Evolutionary conservation across 2,797 vertebrate species (phyloP), one percentile per base, ranked within the genome.

Genomic region (Balearica regulorum): DNA sequence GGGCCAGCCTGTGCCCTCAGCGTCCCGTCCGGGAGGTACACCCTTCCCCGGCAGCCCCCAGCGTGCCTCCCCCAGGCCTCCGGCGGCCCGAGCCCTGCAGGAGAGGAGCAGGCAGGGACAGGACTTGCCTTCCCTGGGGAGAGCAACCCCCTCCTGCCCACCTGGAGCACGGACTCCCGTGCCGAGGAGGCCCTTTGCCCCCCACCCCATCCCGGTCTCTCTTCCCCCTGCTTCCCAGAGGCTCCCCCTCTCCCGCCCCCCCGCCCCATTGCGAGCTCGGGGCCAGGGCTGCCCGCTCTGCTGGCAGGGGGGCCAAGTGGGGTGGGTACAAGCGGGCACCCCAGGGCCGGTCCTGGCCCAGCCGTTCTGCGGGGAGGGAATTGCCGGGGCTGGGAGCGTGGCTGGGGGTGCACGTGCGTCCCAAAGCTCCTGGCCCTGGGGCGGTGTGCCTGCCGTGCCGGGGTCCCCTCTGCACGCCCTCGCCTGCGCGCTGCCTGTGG

Each of bases 351-450:
- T 43, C 28, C 78, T 64, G 18, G 39, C 43, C 20, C 57, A 14
- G 22, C 41, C 76, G 6, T 26, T 48, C 44, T 53, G 41, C 0
- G 1, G 21, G 43, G 24, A 26, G 33, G 51, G 58, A 46, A 48
- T 9, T 68, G 21, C 29, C 8, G 0, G 37, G 53, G 51, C 13
- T 33, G 43, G 46, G 48, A 46, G 43, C 0, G 0, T 29, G 28
- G 22, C 54, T 66, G 57, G 29, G 12, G 6, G 28, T 11, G 21
- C 11, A 3, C 0, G 0, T 1, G 3, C 3, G 5, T 55, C 61
- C 61, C 4, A 1, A 17, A 81, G 28, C 58, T n/a, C 35, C 66
- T 16, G 11, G 25, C 37, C 44, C 20, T 1, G 1, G 22, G 22
- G 49, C 1, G 3, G 18, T 25, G 54, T 11, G 16, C 35, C 39